Evolutionary conservation across 1,140 invertebrate species (phyloP).

Genomic region (Caenorhabditis brenneri): DNA sequence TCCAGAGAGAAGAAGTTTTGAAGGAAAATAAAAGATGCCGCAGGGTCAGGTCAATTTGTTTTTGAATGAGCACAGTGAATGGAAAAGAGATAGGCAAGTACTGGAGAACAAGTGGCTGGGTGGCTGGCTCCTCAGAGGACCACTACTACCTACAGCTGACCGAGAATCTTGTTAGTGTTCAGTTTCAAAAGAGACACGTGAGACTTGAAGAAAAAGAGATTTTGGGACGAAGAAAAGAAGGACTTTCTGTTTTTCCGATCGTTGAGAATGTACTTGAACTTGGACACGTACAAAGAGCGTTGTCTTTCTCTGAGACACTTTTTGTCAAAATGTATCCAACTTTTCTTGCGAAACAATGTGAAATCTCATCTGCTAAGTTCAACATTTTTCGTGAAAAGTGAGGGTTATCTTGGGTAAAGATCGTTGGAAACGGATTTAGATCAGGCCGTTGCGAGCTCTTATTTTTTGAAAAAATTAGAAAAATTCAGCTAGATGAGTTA

Average conservation of each 20-base stretch:
- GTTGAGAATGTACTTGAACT: not conserved
- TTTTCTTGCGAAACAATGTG: too few relatives aligned
- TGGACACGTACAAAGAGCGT: not conserved
- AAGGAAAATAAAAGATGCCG: not conserved
- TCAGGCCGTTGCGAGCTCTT: too few relatives aligned
- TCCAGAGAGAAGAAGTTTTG: not conserved
- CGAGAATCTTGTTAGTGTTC: conserved; percentile 3
- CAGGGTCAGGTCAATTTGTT: conserved; percentile 21
- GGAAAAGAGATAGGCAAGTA: not conserved
- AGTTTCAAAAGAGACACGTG: not conserved
- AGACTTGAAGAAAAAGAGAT: not conserved
- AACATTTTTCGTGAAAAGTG: too few relatives aligned
- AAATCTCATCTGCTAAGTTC: too few relatives aligned
- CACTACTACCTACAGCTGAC: not conserved
- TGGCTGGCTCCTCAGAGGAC: not conserved
- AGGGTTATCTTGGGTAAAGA: too few relatives aligned
- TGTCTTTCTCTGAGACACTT: too few relatives aligned
- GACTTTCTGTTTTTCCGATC: not conserved
- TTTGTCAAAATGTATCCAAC: too few relatives aligned
- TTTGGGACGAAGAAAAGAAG: not conserved
- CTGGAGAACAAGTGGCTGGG: not conserved
- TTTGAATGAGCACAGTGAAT: too few relatives aligned
- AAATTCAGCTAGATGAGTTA: too few relatives aligned
- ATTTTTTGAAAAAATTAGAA: too few relatives aligned
- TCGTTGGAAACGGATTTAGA: too few relatives aligned